Base-by-base conservation (phyloP, 2,113 vertebrate species). In the Sterna hirundo region DNA sequence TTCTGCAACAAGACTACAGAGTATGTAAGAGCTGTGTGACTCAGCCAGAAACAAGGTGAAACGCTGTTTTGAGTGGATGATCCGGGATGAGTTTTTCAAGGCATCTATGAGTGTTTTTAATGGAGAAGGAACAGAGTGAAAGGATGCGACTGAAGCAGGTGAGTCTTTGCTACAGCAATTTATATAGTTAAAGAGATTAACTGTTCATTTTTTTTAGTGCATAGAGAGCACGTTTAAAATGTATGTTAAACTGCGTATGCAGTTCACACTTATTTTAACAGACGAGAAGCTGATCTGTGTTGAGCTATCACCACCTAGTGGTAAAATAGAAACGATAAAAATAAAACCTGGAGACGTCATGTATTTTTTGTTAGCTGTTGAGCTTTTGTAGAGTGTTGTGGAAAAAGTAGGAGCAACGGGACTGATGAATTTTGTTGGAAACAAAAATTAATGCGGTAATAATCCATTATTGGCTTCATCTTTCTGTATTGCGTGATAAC, bases 241-340 rank as follows among this genome's bases (percentile, higher is more conserved):
- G 60, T 38, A 13, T 3, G 14, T 47, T 21, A 25, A 70, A 25
- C 11, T 29, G 7, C 22, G 1, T 8, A 27, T 68, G 19, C 15
- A 54, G n/a, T 71, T 88, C 36, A 13, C 20, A 4, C 15, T 77
- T 78, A n/a, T 30, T 94, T 71, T 74, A 49, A 5, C 64, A 21
- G 42, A 13, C 4, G 46, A 36, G 44, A 52, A 82, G 47, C 68
- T 46, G 71, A 89, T 97, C 44, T 49, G 86, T 57, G 95, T 91
- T 94, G 57, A 76, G 10, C 81, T 97, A 27, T 79, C 66, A 26
- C 98, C 98, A 98, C 68, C 98, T 98, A 94, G 97, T 98, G 98
- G 97, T 54, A 3, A 2, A 1, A 40, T 1, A 26, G 14, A 5
- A 36, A 4, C 15, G 1, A 5, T 38, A 42, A 36, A 58, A 51